Evolutionary conservation across 2,888 invertebrate genomes (phyloP).

Genomic region (Drosophila atroscutellata): DNA sequence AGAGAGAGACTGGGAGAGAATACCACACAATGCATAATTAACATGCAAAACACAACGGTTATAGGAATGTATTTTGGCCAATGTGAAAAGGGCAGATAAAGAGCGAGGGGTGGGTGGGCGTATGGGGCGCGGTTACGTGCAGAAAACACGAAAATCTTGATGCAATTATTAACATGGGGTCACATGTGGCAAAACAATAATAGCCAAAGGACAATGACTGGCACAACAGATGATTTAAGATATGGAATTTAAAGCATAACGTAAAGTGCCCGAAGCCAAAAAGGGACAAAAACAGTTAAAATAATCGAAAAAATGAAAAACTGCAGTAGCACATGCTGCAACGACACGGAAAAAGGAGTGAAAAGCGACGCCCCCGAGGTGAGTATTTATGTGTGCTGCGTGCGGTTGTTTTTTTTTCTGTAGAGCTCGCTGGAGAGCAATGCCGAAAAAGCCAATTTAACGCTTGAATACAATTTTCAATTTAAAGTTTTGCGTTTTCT

Average conservation of each 20-base stretch:
- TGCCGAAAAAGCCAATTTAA: slow-evolving; percentile 78
- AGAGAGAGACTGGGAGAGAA: not conserved
- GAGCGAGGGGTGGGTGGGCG: not conserved
- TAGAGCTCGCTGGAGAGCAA: slow-evolving; percentile 42
- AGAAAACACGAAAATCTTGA: slow-evolving; percentile 46
- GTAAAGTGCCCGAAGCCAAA: slow-evolving; percentile 4
- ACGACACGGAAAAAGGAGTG: slow-evolving; percentile 17
- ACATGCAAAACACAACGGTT: slow-evolving; percentile 74
- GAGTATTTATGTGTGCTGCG: slow-evolving; percentile 63
- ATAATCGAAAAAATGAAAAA: slow-evolving; percentile 21
- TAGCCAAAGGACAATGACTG: slow-evolving; percentile 41
- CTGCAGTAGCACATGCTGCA: slow-evolving; percentile 42
- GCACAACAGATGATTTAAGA: slow-evolving; percentile 30
- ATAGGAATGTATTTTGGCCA: slow-evolving; percentile 56
- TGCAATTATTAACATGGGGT: slow-evolving; percentile 46
- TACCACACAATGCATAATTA: slow-evolving; percentile 57
- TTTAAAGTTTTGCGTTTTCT: slow-evolving; percentile 77
- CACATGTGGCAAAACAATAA: slow-evolving; percentile 34
- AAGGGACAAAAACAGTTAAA: slow-evolving; percentile 1
- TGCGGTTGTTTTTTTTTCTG: slow-evolving; percentile 48
- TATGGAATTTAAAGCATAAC: slow-evolving; percentile 17
- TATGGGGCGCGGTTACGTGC: slow-evolving; percentile 20
- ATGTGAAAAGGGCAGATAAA: not conserved
- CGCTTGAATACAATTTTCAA: slow-evolving; percentile 81
- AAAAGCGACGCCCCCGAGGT: slow-evolving; percentile 15